phyloP scores from a whole-genome alignment of 1,140 invertebrate species.

The Drosophila subobscura region DNA sequence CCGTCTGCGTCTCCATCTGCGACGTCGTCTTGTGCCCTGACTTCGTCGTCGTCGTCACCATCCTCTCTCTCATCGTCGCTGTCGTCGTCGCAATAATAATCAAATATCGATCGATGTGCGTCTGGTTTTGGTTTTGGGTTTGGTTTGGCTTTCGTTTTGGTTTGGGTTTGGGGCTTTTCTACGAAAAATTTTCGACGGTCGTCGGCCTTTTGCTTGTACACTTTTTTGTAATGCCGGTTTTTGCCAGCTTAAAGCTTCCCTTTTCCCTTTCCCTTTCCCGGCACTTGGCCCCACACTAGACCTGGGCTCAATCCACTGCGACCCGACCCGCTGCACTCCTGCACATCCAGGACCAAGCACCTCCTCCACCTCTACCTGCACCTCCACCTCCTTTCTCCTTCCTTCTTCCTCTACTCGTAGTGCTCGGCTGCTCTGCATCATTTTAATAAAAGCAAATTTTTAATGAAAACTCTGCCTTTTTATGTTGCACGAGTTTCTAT shows the following conservation, averaged over 20 bases:
- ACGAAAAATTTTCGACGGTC: conserved; percentile 65
- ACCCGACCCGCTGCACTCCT: background rate
- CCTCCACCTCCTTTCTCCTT: background rate
- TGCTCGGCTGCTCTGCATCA: conserved; percentile 17
- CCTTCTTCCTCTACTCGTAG: background rate
- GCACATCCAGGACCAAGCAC: background rate
- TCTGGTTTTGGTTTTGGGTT: conserved; percentile 65
- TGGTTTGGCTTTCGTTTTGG: conserved; percentile 21
- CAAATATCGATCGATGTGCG: conserved; percentile 83
- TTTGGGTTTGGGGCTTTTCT: conserved; percentile 26
- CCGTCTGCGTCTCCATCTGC: conserved; percentile 14
- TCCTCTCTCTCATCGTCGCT: background rate
- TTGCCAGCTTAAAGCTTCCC: conserved; percentile 40
- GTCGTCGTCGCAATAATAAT: conserved; percentile 73
- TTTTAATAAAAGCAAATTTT: conserved; percentile 55
- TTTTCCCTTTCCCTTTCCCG: conserved; percentile 9
- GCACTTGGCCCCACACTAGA: background rate
- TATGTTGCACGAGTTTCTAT: conserved; percentile 16
- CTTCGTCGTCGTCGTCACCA: conserved; percentile 43
- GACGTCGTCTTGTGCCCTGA: conserved; percentile 60
- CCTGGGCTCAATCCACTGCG: too few relatives aligned
- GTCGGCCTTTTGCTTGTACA: conserved; percentile 52
- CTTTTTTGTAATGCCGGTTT: conserved; percentile 23
- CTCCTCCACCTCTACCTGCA: conserved; percentile 6
- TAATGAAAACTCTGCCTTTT: conserved; percentile 54